phyloP scores from a whole-genome alignment of 2,113 vertebrate species.

The Sphyrna mokarran region DNA sequence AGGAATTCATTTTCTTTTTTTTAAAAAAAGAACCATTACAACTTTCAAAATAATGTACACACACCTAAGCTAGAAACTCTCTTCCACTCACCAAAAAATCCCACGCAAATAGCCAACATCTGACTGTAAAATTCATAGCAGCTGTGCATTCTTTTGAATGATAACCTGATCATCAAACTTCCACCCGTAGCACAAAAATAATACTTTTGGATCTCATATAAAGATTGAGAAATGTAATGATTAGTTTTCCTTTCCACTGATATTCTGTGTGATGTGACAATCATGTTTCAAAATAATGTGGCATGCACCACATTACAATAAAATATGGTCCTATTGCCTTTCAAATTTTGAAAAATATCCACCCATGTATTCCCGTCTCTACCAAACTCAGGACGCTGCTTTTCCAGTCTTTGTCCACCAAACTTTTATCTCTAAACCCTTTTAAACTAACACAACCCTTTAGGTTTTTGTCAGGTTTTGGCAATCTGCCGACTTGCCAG shows the following conservation, averaged over 20 bases:
- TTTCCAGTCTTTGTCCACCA: neutral
- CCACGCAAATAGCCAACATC: neutral
- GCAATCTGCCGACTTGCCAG: neutral
- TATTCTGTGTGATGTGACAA: neutral
- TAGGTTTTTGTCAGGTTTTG: neutral
- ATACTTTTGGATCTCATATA: neutral
- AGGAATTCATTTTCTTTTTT: neutral
- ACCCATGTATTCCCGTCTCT: neutral
- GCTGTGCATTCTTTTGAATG: neutral
- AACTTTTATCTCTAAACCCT: neutral
- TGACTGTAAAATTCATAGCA: neutral
- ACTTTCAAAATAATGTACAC: neutral
- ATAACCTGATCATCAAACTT: neutral
- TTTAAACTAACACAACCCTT: neutral
- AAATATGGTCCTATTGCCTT: neutral
- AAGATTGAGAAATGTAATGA: neutral
- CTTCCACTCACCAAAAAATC: neutral
- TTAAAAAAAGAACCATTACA: neutral
- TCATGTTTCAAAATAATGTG: neutral
- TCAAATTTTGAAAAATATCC: neutral
- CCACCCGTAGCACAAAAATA: neutral
- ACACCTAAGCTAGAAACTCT: neutral
- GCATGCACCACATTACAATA: neutral
- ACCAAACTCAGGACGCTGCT: neutral
- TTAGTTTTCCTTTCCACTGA: neutral